Evolutionary conservation across 1,140 invertebrate species (phyloP).

Genomic region (Bombus impatiens): DNA sequence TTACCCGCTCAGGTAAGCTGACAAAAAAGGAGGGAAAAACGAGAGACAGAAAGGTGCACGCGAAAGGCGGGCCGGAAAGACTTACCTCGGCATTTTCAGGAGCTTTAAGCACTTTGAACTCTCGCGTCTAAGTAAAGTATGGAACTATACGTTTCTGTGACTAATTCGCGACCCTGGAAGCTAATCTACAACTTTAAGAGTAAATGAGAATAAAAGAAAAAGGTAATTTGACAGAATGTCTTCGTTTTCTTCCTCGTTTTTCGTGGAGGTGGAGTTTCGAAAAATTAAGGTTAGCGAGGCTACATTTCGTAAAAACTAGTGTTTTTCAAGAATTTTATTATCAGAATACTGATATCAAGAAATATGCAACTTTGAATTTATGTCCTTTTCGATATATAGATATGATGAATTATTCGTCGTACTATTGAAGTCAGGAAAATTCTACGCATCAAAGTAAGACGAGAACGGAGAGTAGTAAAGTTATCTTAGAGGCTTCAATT

Average conservation of each 20-base stretch:
- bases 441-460: too few species aligned
- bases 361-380: not conserved
- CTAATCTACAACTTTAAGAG: conserved; percentile 39
- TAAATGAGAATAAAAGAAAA: conserved; percentile 22
- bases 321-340: too few species aligned
- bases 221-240: conserved; percentile 3
- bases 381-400: not conserved
- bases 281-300: not conserved
- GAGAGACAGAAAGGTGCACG: not conserved
- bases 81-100: conserved; percentile 33
- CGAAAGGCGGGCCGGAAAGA: conserved; percentile 6
- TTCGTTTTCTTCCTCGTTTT: too few species aligned
- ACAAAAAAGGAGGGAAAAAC: conserved; percentile 19
- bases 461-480: too few species aligned
- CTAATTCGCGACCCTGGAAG: conserved; percentile 25
- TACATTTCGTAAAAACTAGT: too few species aligned
- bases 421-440: too few species aligned
- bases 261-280: too few species aligned
- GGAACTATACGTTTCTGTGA: conserved; percentile 39
- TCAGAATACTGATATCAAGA: not conserved
- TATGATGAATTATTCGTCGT: not conserved
- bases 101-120: conserved; percentile 28
- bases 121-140: conserved; percentile 37
- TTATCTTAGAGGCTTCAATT: too few species aligned
- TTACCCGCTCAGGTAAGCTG: conserved; percentile 41